A percentile compares a stretch with the other conserved stretches of the same genome.
phyloP scores from a whole-genome alignment of 2,888 invertebrate genomes.

The Escarpia spicata region DNA sequence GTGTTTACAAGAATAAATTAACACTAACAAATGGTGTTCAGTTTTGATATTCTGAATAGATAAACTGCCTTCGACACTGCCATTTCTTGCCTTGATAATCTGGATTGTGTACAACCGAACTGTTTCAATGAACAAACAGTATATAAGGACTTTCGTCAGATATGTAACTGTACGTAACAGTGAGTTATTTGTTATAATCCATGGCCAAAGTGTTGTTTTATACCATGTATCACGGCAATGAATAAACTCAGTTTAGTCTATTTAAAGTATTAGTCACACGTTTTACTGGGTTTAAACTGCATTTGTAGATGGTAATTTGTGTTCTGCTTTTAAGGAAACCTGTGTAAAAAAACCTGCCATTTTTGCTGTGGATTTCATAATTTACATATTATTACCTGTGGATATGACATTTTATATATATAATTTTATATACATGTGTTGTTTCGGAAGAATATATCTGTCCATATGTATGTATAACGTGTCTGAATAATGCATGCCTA shows the following conservation, averaged over 20 bases:
- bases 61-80: background rate
- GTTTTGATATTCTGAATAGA: background rate
- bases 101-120: background rate
- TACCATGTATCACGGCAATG: background rate
- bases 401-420: background rate
- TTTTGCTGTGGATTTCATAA: conserved; percentile 7
- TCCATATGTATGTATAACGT: background rate
- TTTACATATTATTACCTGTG: background rate
- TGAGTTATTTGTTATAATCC: background rate
- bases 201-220: background rate
- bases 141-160: background rate
- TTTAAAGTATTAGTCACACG: background rate
- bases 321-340: background rate
- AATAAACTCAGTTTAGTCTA: background rate
- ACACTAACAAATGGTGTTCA: no score
- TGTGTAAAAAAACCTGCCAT: background rate
- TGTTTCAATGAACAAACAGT: background rate
- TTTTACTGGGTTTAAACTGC: background rate
- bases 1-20: no score
- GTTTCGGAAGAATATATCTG: background rate
- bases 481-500: background rate
- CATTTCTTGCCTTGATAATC: background rate
- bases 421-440: conserved; percentile 4
- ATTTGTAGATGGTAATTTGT: background rate
- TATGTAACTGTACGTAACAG: background rate